Percentiles rank a stretch among this genome's conserved stretches.
phyloP scores from a whole-genome alignment of 1,140 invertebrate species.

The Phortica variegata region DNA sequence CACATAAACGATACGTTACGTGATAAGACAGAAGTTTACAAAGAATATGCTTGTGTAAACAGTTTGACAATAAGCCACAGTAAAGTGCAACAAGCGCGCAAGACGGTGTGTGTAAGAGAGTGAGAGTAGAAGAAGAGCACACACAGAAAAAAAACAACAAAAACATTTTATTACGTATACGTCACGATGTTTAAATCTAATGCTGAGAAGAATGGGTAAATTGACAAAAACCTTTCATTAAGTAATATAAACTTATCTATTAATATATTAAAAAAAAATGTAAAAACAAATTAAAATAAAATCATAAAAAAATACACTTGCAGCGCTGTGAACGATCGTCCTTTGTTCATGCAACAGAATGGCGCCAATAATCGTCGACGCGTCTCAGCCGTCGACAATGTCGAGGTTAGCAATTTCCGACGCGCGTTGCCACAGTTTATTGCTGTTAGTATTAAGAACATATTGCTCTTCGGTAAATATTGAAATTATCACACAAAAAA shows the following conservation, averaged over 20 bases:
- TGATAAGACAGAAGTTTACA: too few relatives aligned
- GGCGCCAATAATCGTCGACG: conserved; percentile 24
- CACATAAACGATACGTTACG: conserved; percentile 10
- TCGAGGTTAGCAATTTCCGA: conserved; percentile 57
- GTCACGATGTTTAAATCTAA: conserved; percentile 35
- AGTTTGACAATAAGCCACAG: too few relatives aligned
- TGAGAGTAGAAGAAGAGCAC: conserved; percentile 10
- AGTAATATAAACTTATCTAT: conserved; percentile 5
- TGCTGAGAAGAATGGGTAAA: conserved; percentile 48
- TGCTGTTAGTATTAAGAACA: conserved; percentile 67
- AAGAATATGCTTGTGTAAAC: too few relatives aligned
- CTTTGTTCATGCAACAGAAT: conserved; percentile 50
- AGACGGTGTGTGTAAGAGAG: too few relatives aligned
- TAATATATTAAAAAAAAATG: conserved; percentile 2
- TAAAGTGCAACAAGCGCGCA: too few relatives aligned
- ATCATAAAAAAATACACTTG: background rate
- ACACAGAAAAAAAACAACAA: conserved; percentile 12
- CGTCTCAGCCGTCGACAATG: conserved; percentile 28
- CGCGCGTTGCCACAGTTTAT: conserved; percentile 63
- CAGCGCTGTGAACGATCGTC: conserved; percentile 46
- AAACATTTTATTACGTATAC: conserved; percentile 20
- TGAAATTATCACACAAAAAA: background rate
- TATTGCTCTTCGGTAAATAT: conserved; percentile 61
- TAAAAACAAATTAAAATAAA: too few relatives aligned
- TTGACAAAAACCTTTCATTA: conserved; percentile 6